A percentile compares a stretch with the other conserved stretches of the same genome.
Conservation (phyloP, 64 coral and sea anemone species). For the Stichodactyla mertensii region DNA sequence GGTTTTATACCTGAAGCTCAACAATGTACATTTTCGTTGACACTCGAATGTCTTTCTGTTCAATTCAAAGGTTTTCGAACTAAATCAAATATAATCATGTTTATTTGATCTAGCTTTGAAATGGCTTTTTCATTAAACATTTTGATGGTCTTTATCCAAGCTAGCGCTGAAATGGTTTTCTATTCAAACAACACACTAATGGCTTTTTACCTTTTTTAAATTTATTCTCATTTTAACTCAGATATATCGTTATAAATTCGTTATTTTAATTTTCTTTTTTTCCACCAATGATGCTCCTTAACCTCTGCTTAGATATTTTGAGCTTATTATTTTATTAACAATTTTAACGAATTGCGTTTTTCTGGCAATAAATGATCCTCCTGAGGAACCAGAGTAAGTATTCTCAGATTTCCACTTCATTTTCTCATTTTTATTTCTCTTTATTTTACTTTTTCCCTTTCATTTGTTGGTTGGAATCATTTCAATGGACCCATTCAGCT, state of each 20-base stretch:
- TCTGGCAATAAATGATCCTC: slow-evolving; percentile 86
- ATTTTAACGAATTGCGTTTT: slow-evolving; percentile 99
- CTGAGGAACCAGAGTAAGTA: slow-evolving; percentile 94
- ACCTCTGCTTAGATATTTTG: slow-evolving; percentile 75
- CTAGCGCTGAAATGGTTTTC: neutral
- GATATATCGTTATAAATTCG: neutral
- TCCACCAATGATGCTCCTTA: slow-evolving; percentile 32
- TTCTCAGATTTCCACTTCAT: neutral
- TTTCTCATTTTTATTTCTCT: neutral
- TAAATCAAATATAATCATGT: neutral
- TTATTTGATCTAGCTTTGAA: neutral
- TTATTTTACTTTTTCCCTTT: neutral
- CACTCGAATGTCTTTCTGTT: neutral
- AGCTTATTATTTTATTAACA: slow-evolving; percentile 89
- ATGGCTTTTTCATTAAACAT: slow-evolving; percentile 3
- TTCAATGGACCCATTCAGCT: neutral
- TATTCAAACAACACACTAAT: neutral
- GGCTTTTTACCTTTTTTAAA: neutral
- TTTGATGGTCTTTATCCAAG: neutral
- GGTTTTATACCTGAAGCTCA: neutral
- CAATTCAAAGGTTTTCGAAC: neutral
- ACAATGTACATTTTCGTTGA: neutral
- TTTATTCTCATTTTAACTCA: neutral
- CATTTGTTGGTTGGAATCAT: neutral
- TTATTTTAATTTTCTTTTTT: neutral